Percentiles rank a stretch among this genome's conserved stretches.
phyloP scores from a whole-genome alignment of 2,888 invertebrate species.

The Sinopyrophorus schimmeli region DNA sequence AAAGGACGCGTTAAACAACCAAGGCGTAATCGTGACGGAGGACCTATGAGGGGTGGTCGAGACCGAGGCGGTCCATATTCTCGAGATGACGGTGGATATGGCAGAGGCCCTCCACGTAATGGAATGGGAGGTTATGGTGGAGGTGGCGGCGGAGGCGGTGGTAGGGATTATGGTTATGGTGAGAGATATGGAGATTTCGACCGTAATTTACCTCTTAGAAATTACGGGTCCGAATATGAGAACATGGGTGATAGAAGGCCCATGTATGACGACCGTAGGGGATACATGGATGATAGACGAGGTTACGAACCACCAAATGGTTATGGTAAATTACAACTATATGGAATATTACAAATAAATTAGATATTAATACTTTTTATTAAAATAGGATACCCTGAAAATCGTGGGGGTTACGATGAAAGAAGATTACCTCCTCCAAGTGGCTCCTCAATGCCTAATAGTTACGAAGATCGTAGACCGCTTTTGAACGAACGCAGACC shows the following conservation, averaged over 20 bases:
- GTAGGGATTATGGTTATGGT: constrained; percentile 21
- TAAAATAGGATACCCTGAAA: constrained; percentile 37
- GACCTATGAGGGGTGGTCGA: constrained; percentile 60
- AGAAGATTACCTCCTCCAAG: constrained; percentile 35
- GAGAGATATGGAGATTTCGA: constrained; percentile 54
- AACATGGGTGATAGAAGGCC: constrained; percentile 33
- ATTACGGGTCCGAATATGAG: constrained; percentile 28
- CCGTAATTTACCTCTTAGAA: constrained; percentile 22
- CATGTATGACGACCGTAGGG: constrained; percentile 38
- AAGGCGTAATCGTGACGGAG: constrained; percentile 57
- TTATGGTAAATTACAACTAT: constrained; percentile 39
- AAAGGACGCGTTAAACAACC: constrained; percentile 77
- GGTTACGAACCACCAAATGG: constrained; percentile 37
- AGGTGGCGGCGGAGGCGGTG: constrained; percentile 19
- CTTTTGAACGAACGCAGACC: constrained; percentile 42
- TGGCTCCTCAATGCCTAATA: constrained; percentile 27
- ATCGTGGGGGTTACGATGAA: constrained; percentile 42
- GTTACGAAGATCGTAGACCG: constrained; percentile 44
- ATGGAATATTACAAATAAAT: too few relatives aligned
- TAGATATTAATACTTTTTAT: too few relatives aligned
- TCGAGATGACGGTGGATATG: constrained; percentile 43
- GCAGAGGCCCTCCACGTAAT: constrained; percentile 38
- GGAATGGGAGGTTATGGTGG: constrained; percentile 20
- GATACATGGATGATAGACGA: constrained; percentile 35
- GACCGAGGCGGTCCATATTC: constrained; percentile 52